Evolutionary conservation across 2,797 vertebrate genomes (phyloP).

Genomic region (Falco concolor): DNA sequence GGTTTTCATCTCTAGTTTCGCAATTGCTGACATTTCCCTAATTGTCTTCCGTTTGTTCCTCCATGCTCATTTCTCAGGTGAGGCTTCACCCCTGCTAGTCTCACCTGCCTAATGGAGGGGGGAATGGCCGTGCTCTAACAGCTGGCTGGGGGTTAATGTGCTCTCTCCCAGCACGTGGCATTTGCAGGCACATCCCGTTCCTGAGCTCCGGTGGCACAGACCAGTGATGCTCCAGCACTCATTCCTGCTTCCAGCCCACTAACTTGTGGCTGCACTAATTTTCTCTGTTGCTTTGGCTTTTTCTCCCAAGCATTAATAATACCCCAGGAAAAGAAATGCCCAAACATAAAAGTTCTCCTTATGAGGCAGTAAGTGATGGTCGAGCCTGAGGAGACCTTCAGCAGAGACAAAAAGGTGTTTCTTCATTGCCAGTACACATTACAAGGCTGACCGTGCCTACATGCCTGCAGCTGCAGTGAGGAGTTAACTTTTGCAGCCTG

Average conservation of each 20-base stretch:
- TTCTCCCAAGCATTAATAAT: neutral
- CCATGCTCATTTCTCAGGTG: neutral
- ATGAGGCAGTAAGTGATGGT: neutral
- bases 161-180: neutral
- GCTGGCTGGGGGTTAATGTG: neutral
- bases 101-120: neutral
- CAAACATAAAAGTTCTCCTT: neutral
- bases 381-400: neutral
- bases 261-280: neutral
- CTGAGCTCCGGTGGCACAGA: neutral
- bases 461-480: neutral
- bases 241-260: neutral
- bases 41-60: neutral
- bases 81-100: neutral
- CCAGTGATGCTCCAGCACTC: neutral
- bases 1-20: neutral
- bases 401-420: neutral
- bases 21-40: neutral
- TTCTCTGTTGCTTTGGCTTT: neutral
- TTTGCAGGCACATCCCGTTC: neutral
- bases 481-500: neutral
- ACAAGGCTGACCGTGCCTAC: neutral
- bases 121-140: neutral
- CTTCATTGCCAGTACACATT: accelerated
- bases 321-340: neutral